These are phyloP conservation scores for Mionectes olivaceus DNA, from an alignment of 2,797 vertebrate genomes.

Conservation along the genomic window DNA sequence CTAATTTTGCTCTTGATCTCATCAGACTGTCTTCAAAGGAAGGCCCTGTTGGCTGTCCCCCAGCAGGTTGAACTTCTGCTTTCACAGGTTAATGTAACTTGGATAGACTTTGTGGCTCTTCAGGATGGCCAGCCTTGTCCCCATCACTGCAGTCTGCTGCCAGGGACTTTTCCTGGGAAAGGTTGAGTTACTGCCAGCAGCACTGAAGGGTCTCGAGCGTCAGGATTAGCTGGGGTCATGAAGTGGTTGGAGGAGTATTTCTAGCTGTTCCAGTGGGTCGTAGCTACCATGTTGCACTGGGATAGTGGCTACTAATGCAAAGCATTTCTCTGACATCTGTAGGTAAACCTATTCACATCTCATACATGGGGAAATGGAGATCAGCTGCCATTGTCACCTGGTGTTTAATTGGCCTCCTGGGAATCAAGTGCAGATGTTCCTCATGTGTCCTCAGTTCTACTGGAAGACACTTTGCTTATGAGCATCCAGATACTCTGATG, in stretches of 20 bases:
- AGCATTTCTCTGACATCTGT: not conserved
- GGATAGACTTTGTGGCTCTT: not conserved
- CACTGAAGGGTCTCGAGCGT: not conserved
- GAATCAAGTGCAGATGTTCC: not conserved
- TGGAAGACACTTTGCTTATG: not conserved
- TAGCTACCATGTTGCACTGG: not conserved
- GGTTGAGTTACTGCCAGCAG: not conserved
- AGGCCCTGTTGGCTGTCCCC: not conserved
- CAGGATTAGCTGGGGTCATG: not conserved
- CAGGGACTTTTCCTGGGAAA: not conserved
- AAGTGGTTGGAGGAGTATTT: not conserved
- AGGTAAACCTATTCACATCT: not conserved
- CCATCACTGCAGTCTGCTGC: not conserved
- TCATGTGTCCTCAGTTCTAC: not conserved
- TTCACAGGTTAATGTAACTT: not conserved
- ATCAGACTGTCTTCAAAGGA: not conserved
- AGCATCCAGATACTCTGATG: not conserved
- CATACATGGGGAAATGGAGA: not conserved
- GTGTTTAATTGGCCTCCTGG: not conserved
- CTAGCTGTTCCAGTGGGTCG: not conserved
- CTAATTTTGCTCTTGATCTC: not conserved
- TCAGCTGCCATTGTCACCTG: not conserved
- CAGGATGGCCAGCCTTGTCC: not conserved
- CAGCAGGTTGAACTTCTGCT: not conserved
- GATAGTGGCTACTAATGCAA: not conserved